Evolutionary conservation across 2,113 vertebrate genomes (phyloP).

Genomic region (Hippocampus barbouri): DNA sequence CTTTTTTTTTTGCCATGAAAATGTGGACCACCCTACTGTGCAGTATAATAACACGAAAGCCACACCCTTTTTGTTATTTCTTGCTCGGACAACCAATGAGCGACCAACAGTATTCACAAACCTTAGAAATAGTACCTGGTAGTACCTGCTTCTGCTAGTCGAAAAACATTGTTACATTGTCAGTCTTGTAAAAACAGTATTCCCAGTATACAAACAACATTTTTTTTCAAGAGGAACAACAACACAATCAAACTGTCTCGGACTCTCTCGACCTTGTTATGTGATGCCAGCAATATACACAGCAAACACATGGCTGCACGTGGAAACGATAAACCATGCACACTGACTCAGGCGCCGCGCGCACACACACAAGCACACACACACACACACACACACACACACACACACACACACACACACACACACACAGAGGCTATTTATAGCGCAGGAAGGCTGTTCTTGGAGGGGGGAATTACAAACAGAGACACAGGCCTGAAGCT

Average conservation of each 20-base stretch:
- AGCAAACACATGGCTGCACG: slow-evolving; percentile 25
- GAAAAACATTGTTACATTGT: slow-evolving; percentile 14
- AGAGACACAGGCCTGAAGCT: slow-evolving; percentile 67
- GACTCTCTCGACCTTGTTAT: slow-evolving; percentile 9
- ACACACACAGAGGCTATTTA: slow-evolving; percentile 58
- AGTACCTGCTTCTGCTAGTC: background rate
- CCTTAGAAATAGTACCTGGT: background rate
- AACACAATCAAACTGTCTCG: slow-evolving; percentile 9
- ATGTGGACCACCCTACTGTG: too few relatives aligned
- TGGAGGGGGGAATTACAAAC: slow-evolving; percentile 73
- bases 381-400: slow-evolving; percentile 29
- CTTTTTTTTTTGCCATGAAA: too few relatives aligned
- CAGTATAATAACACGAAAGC: too few relatives aligned
- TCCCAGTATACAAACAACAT: slow-evolving; percentile 27
- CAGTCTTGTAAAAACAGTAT: slow-evolving; percentile 14
- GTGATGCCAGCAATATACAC: background rate
- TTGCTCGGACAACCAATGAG: too few relatives aligned
- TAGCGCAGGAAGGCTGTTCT: slow-evolving; percentile 71
- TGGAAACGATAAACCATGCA: slow-evolving; percentile 11
- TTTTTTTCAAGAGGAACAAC: slow-evolving; percentile 25
- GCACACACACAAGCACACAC: background rate
- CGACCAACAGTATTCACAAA: too few relatives aligned
- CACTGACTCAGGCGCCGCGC: background rate
- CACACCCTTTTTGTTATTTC: too few relatives aligned
- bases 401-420: slow-evolving; percentile 21